A percentile compares a stretch with the other conserved stretches of the same genome.
These are phyloP conservation scores for Chaetorhynchus papuensis DNA, from an alignment of 2,113 vertebrate species.

Conservation along the genomic window DNA sequence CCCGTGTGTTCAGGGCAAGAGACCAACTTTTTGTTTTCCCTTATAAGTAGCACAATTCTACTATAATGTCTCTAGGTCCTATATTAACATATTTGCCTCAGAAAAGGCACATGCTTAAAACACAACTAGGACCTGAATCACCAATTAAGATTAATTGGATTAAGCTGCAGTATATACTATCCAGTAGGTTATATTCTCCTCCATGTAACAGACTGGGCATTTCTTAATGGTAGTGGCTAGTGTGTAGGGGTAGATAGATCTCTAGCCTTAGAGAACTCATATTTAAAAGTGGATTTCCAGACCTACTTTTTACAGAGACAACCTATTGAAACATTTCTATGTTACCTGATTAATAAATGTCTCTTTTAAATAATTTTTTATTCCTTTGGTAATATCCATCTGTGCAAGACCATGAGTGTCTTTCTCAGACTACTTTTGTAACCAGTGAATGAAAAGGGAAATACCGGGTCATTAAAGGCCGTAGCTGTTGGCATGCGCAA, in stretches of 20 bases:
- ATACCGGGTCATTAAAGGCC: background rate
- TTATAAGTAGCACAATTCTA: background rate
- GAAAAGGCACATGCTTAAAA: background rate
- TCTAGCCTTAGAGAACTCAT: background rate
- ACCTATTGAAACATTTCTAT: background rate
- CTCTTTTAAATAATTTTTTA: background rate
- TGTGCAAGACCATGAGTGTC: background rate
- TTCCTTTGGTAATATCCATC: background rate
- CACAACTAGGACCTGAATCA: background rate
- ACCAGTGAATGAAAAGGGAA: background rate
- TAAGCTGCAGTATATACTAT: background rate
- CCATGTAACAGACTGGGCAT: background rate
- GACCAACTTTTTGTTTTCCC: background rate
- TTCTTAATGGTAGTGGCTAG: background rate
- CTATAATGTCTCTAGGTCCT: background rate
- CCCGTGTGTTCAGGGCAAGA: background rate
- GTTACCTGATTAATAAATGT: background rate
- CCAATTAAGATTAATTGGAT: background rate
- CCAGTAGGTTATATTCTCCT: background rate
- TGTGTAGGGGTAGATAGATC: background rate
- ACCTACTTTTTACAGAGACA: background rate
- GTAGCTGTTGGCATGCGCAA: background rate
- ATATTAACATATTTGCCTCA: background rate
- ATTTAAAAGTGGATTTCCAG: background rate
- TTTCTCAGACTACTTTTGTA: background rate